Percentiles rank a stretch among this genome's conserved stretches.
phyloP scores from a whole-genome alignment of 2,113 vertebrate species.

The Nerophis ophidion region DNA sequence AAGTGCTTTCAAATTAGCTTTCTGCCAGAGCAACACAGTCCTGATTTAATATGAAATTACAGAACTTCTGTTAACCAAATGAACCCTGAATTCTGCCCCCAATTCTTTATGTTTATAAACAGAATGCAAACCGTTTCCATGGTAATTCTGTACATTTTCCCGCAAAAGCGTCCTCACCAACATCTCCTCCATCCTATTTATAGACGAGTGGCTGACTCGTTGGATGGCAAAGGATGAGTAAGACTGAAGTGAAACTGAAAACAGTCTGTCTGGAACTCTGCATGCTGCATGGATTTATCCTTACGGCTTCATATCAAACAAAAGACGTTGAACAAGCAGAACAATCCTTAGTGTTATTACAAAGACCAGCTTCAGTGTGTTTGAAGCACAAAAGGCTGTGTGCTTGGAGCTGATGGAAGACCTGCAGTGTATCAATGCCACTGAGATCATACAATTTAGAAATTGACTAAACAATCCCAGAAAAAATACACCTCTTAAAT shows the following conservation, averaged over 20 bases:
- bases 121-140: conserved; percentile 44
- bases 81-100: conserved; percentile 16
- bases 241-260: conserved; percentile 43
- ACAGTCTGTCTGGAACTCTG: conserved; percentile 27
- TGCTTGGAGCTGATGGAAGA: conserved; percentile 16
- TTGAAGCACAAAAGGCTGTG: conserved; percentile 12
- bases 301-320: conserved; percentile 26
- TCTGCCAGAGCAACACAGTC: conserved; percentile 10
- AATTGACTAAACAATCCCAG: too few species aligned
- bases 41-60: conserved; percentile 6
- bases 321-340: conserved; percentile 31
- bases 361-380: conserved; percentile 12
- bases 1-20: conserved; percentile 4
- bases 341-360: conserved; percentile 1
- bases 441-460: too few species aligned
- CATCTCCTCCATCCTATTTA: conserved; percentile 55
- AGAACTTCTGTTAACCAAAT: conserved; percentile 16
- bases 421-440: conserved; percentile 2
- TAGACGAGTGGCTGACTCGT: conserved; percentile 38
- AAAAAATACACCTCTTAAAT: too few species aligned
- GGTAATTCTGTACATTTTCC: conserved; percentile 48
- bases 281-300: neutral
- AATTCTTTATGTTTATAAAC: conserved; percentile 12
- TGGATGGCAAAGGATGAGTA: conserved; percentile 46
- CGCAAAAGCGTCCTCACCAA: conserved; percentile 37